Evolutionary conservation across 2,113 vertebrate genomes (phyloP), one percentile per base, ranked within the genome.

Genomic region (Callithrix jacchus): DNA sequence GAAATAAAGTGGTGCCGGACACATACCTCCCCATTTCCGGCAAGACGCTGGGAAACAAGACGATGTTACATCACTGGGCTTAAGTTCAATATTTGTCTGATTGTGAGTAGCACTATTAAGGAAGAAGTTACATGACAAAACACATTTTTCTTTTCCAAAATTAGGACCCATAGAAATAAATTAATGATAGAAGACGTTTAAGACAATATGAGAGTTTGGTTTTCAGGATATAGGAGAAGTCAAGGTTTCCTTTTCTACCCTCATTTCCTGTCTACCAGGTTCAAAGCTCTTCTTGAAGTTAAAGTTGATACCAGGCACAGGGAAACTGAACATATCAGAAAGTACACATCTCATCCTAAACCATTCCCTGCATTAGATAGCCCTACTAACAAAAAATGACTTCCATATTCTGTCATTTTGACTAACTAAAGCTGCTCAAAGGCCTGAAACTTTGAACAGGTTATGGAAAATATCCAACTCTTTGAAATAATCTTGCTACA

Each of bases 271-370:
- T 27, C 11, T 1, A 54, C 25, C 23, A 6, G 40, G 10, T 76
- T 6, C 70, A 70, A 56, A 93, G 74, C 18, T 79, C 79, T 85
- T 66, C 27, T 74, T 74, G 37, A 74, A 49, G 32, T 80, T 54
- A 76, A 94, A 18, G 21, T 66, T 49, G 84, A n/a, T n/a, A 27
- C 16, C 37, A 88, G 85, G 21, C 27, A 76, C 3, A 30, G 32
- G 25, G 35, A 83, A 30, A 74, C 20, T 23, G 71, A 40, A 74
- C 3, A 27, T 30, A 4, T 58, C 37, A 17, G 18, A 23, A 93
- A 66, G 37, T 2, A 0, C 23, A 18, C 0, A 1, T 18, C 37
- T 11, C 12, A 45, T 32, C 3, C 13, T 18, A 23, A n/a, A 52
- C 32, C 23, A 49, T 40, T 35, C 6, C 30, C 30, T 42, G 77